These are phyloP conservation scores for Gastracanthus pulcherrimus DNA, from an alignment of 2,888 invertebrate species.

Conservation along the genomic window DNA sequence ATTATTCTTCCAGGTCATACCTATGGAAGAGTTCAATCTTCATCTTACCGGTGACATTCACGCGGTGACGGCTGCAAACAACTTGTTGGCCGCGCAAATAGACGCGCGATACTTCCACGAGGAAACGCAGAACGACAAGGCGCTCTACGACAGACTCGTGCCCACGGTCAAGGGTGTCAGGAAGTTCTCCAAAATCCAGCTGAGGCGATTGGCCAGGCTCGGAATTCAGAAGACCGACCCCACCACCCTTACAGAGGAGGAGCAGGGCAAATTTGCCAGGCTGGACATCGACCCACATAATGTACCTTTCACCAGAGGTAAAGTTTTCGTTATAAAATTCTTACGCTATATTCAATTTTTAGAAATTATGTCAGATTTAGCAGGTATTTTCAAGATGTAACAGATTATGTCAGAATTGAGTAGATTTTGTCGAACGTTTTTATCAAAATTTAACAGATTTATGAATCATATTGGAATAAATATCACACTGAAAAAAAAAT, in stretches of 20 bases:
- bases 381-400: too few relatives aligned
- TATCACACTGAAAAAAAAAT: too few relatives aligned
- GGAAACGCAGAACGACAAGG: slow-evolving; percentile 91
- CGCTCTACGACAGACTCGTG: slow-evolving; percentile 92
- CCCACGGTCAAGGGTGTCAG: slow-evolving; percentile 89
- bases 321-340: background rate
- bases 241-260: slow-evolving; percentile 86
- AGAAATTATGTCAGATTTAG: too few relatives aligned
- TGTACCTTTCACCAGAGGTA: slow-evolving; percentile 96
- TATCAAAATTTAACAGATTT: too few relatives aligned
- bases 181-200: slow-evolving; percentile 92
- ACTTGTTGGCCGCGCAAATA: slow-evolving; percentile 97
- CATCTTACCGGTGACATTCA: slow-evolving; percentile 99
- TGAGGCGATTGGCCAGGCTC: slow-evolving; percentile 84
- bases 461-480: too few relatives aligned
- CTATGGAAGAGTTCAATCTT: slow-evolving; percentile 99
- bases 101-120: slow-evolving; percentile 99
- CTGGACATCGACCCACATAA: slow-evolving; percentile 93
- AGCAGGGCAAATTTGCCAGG: slow-evolving; percentile 88
- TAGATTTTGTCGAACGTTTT: too few relatives aligned
- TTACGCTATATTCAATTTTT: background rate
- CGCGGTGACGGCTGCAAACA: slow-evolving; percentile 98
- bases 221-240: slow-evolving; percentile 94
- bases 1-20: slow-evolving; percentile 85
- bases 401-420: too few relatives aligned